Base-by-base conservation (phyloP, 1,140 invertebrate species). In the Drosophila ficusphila region DNA sequence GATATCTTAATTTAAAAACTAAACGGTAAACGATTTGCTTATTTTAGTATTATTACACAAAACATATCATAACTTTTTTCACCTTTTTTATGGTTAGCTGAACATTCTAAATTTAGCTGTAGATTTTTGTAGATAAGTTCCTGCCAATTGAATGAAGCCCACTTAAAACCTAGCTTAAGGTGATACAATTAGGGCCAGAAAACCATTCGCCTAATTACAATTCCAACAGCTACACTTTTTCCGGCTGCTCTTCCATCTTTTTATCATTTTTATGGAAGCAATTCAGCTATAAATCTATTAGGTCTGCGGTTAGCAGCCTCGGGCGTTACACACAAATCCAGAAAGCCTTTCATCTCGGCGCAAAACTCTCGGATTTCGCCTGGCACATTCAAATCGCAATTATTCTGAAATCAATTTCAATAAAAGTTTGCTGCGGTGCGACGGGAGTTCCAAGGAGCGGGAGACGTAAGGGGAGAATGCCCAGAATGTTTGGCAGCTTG, bases 371-470 rank as follows among this genome's bases (percentile, higher is more conserved):
- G 54, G 47, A 52, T 36, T 41, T 19, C 31, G 39, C 48, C 5
- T n/a, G 54, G 52, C 73, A 73, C 62, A 76, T 83, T 72, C 58
- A 82, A 88, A 81, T 82, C 76, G 82, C 82, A 86, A 86, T 86
- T 86, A 86, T 86, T 78, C 82, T 46, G 74, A 82, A 88, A 86
- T 86, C 82, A 86, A 86, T 86, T 86, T 82, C 82, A 86, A 86
- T 88, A 89, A 86, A 86, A 86, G 83, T 86, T 86, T 60, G 46
- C 41, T 46, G 29, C 41, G 39, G 39, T 60, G 4, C 23, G 27
- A 38, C 18, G 27, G 29, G 54, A 25, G 51, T 25, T 29, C 12
- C 25, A 12, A 25, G 46, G 31, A 8, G 16, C 27, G 18, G n/a
- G 49, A 14, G 41, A 38, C 27, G 18, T n/a, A 36, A 14, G 41